Base-by-base conservation (phyloP, 2,888 invertebrate genomes). In the Lydus trimaculatus region DNA sequence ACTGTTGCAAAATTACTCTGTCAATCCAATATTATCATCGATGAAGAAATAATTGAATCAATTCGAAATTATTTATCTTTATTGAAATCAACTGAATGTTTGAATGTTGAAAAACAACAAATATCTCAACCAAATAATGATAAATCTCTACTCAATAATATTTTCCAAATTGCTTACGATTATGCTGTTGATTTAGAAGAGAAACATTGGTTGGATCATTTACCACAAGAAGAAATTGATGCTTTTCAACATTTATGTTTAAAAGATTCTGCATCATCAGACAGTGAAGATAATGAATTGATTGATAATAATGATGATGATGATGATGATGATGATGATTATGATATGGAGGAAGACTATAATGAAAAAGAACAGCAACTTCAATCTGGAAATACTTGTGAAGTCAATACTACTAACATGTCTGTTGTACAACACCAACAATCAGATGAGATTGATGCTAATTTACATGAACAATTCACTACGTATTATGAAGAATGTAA, bases 101-200 rank as follows among this genome's bases (percentile, higher is more conserved):
- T 43, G 6, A 59, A 69, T 15, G 6, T 15, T 25, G 56, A 62
- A 9, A 58, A 15, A 63, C 52, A 11, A 61, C 58, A 39, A 23
- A 56, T 9, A 63, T n/a, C 9, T 56, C 15, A 61, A 36, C 36
- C 36, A n/a, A 43, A 63, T 39, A 33, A 15, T 20, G 61, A 67
- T 61, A 61, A 58, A 17, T 58, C 64, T 23, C 52, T 78, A 9
- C n/a, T n/a, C n/a, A 81, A 82, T 68, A 75, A 81, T 73, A 76
- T 84, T 58, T 83, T 83, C 72, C 64, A 73, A 60, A 60, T 76
- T 36, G 82, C 79, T 52, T 83, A 80, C 72, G 73, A 81, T 65
- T 78, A 73, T 52, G 79, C 80, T 60, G 71, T 78, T 5, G 72
- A 76, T 31, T 66, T 74, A 13, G 63, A 63, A 28, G 69, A 67